Percentiles rank a stretch among this genome's conserved stretches.
phyloP scores from a whole-genome alignment of 2,888 invertebrate species.

The Chirona hameri region DNA sequence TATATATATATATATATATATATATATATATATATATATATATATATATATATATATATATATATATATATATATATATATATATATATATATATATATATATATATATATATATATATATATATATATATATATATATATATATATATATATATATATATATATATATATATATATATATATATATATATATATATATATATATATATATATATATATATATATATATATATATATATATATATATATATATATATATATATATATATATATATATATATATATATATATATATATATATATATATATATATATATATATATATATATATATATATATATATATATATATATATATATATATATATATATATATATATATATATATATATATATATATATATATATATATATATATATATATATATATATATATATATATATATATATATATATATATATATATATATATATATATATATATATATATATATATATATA shows the following conservation, averaged over 20 bases:
- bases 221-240: neutral
- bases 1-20: neutral
- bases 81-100: neutral
- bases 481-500: neutral
- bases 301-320: neutral
- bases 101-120: slow-evolving; percentile 6
- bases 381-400: slow-evolving; percentile 22
- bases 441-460: neutral
- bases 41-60: neutral
- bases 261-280: neutral
- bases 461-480: slow-evolving; percentile 6
- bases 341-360: slow-evolving; percentile 12
- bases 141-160: neutral
- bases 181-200: neutral
- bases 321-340: neutral
- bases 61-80: slow-evolving; percentile 10
- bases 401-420: neutral
- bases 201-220: slow-evolving; percentile 22
- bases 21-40: slow-evolving; percentile 22
- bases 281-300: slow-evolving; percentile 6
- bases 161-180: slow-evolving; percentile 12
- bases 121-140: neutral
- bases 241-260: slow-evolving; percentile 10
- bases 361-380: neutral
- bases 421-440: slow-evolving; percentile 10